Evolutionary conservation across 37 sponge, comb jelly and placozoan genomes (phyloP).

Genomic region (Halichondria panicea): DNA sequence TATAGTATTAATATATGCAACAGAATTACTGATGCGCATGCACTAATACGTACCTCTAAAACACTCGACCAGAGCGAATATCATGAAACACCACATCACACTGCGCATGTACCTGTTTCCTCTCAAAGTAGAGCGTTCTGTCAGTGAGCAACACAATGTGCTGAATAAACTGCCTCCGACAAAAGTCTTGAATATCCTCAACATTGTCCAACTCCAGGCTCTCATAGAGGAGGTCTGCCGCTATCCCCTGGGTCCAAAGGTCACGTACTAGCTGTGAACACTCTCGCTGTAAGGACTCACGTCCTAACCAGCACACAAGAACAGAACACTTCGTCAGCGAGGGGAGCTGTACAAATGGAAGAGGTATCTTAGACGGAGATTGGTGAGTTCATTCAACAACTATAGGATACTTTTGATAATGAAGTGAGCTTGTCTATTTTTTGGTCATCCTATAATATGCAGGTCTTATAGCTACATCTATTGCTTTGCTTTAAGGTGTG

Average conservation of each 20-base stretch:
- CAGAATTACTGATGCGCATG: too few species aligned
- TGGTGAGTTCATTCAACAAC: too few species aligned
- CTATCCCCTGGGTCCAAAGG: slow-evolving; percentile 68
- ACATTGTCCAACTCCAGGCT: slow-evolving; percentile 55
- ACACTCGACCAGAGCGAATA: too few species aligned
- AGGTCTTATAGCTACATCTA: too few species aligned
- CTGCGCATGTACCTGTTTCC: slow-evolving; percentile 38
- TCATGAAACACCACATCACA: too few species aligned
- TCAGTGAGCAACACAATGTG: slow-evolving; percentile 59
- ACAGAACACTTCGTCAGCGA: slow-evolving; percentile 41
- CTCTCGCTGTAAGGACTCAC: slow-evolving; percentile 52
- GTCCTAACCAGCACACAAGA: slow-evolving; percentile 72
- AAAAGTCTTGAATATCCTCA: slow-evolving; percentile 70
- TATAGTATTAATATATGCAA: too few species aligned
- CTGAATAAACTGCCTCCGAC: slow-evolving; percentile 44
- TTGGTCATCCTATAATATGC: too few species aligned
- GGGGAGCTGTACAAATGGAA: slow-evolving; percentile 5
- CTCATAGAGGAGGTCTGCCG: slow-evolving; percentile 63
- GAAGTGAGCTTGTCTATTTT: background rate
- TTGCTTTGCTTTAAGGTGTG: too few species aligned
- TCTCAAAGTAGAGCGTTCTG: slow-evolving; percentile 33
- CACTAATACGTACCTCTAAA: too few species aligned
- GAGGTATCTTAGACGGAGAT: background rate
- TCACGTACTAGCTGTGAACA: slow-evolving; percentile 48
- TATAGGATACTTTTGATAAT: background rate